These are phyloP conservation scores for Ovis canadensis DNA, from an alignment of 2,113 vertebrate genomes.

Conservation along the genomic window DNA sequence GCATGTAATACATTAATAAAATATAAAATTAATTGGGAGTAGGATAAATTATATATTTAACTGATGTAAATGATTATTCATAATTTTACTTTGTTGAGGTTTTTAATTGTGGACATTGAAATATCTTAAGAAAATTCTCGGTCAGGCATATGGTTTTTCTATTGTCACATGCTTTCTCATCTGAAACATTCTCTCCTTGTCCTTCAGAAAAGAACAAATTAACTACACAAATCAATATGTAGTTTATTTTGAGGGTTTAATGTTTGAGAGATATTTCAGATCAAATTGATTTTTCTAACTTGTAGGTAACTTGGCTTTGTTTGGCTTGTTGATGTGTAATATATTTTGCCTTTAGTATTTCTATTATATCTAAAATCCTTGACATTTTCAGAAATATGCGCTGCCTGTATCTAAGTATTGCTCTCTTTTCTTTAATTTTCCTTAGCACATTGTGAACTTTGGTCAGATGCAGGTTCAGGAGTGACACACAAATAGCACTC, in stretches of 20 bases:
- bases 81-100: not conserved
- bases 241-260: not conserved
- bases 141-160: not conserved
- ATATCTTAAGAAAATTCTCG: slow-evolving; percentile 1
- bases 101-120: not conserved
- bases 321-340: not conserved
- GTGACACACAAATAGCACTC: not conserved
- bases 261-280: not conserved
- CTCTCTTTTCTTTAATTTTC: not conserved
- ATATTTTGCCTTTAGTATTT: not conserved
- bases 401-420: not conserved
- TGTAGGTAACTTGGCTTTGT: not conserved
- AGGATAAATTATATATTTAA: not conserved
- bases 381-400: not conserved
- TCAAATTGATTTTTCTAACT: not conserved
- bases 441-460: not conserved
- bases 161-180: not conserved
- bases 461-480: not conserved
- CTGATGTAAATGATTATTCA: not conserved
- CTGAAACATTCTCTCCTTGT: not conserved
- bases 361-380: not conserved
- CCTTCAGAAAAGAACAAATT: not conserved
- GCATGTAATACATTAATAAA: not conserved
- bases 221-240: not conserved
- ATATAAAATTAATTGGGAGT: not conserved